A percentile compares a stretch with the other conserved stretches of the same genome.
These are phyloP conservation scores for Diarsia dahlii DNA, from an alignment of 2,888 invertebrate genomes.

Conservation along the genomic window DNA sequence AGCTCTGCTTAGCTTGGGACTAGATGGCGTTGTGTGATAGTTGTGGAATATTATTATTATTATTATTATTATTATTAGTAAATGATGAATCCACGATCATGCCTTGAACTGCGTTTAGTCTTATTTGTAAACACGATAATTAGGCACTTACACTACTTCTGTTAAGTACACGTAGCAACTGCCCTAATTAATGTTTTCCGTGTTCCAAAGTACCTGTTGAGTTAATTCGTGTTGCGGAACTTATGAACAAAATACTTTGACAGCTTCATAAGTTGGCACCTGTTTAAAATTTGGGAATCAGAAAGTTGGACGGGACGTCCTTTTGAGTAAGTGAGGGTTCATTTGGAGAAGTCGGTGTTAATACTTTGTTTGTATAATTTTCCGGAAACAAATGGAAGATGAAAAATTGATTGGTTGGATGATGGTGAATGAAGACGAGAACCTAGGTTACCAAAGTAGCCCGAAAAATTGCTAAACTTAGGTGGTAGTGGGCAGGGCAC, in stretches of 20 bases:
- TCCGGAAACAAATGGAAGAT: not conserved
- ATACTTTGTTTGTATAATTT: conserved; percentile 6
- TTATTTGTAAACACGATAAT: conserved; percentile 50
- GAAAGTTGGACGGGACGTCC: conserved; percentile 12
- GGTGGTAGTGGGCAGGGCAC: too few species aligned
- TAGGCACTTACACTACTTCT: conserved; percentile 51
- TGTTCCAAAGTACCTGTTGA: conserved; percentile 16
- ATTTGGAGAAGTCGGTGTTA: not conserved
- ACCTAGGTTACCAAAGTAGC: too few species aligned
- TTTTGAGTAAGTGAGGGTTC: not conserved
- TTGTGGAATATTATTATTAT: too few species aligned
- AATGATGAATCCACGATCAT: conserved; percentile 37
- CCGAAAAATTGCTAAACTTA: too few species aligned
- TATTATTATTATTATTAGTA: too few species aligned
- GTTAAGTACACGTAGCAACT: conserved; percentile 52
- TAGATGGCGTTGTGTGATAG: too few species aligned
- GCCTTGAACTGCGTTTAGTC: conserved; percentile 55
- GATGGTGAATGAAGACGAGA: too few species aligned
- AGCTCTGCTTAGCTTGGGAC: too few species aligned
- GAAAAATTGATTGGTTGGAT: too few species aligned
- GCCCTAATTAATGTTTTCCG: conserved; percentile 50
- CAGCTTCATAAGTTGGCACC: conserved; percentile 31
- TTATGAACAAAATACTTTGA: conserved; percentile 48
- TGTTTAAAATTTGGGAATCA: conserved; percentile 23
- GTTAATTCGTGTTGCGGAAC: conserved; percentile 32